Percentiles rank a stretch among this genome's conserved stretches.
Conservation (phyloP, 53 echinoderm and acorn worm genomes). For the Stichopus horrens region DNA sequence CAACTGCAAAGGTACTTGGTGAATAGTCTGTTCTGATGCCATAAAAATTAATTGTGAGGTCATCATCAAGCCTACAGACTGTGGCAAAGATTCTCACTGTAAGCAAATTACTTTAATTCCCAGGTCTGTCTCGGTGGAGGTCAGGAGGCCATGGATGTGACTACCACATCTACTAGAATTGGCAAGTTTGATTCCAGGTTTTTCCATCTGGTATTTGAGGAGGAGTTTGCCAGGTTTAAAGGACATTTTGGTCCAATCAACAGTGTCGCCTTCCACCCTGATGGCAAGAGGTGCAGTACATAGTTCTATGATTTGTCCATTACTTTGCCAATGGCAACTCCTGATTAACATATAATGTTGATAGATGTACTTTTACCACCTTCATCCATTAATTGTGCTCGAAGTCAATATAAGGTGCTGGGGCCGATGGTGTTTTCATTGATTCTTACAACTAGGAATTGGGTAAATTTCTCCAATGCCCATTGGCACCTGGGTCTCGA, state of each 20-base stretch:
- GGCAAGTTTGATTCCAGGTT: constrained; percentile 96
- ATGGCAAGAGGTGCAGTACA: constrained; percentile 74
- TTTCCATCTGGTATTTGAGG: constrained; percentile 93
- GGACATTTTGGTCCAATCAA: constrained; percentile 98
- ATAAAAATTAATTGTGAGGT: too few species aligned
- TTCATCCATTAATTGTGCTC: too few species aligned
- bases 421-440: too few species aligned
- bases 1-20: too few species aligned
- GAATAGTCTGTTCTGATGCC: too few species aligned
- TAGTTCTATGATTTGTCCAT: neutral
- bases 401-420: too few species aligned
- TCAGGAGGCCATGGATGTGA: constrained; percentile 98
- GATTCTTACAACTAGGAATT: too few species aligned
- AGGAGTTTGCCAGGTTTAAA: constrained; percentile 96
- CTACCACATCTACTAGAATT: constrained; percentile 83
- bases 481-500: too few species aligned
- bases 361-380: too few species aligned
- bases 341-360: too few species aligned
- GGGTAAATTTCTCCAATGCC: too few species aligned
- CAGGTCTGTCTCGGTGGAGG: constrained; percentile 92
- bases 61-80: too few species aligned
- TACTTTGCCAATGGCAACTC: neutral
- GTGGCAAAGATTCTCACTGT: neutral
- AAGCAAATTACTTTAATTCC: neutral
- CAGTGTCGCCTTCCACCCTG: constrained; percentile 89